Evolutionary conservation across 2,888 invertebrate species (phyloP).

Genomic region (Drosophila diplacantha): DNA sequence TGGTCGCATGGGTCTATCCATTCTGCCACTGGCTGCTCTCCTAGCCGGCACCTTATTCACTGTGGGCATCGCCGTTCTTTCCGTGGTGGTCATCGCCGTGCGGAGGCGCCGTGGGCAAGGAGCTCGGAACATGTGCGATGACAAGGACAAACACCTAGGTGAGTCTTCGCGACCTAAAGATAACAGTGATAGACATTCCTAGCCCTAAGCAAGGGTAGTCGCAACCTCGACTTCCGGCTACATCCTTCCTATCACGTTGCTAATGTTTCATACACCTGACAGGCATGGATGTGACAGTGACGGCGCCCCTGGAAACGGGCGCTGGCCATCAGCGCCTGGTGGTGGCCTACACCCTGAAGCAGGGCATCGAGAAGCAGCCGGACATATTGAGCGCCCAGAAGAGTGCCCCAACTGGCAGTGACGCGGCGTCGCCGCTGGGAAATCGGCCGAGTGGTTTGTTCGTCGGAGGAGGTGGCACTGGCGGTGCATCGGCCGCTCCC

Average conservation of each 20-base stretch:
- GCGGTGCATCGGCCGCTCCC: slow-evolving; percentile 54
- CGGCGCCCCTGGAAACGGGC: slow-evolving; percentile 84
- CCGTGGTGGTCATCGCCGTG: slow-evolving; percentile 83
- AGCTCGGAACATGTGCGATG: slow-evolving; percentile 79
- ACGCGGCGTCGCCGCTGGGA: slow-evolving; percentile 75
- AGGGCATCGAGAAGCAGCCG: slow-evolving; percentile 84
- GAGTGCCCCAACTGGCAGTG: slow-evolving; percentile 79
- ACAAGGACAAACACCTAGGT: slow-evolving; percentile 79
- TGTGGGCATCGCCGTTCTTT: slow-evolving; percentile 81
- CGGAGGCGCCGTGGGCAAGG: slow-evolving; percentile 81
- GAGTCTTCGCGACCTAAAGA: slow-evolving; percentile 33
- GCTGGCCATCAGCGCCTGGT: slow-evolving; percentile 91
- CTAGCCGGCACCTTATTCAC: slow-evolving; percentile 83
- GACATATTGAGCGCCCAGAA: slow-evolving; percentile 89
- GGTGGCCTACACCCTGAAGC: slow-evolving; percentile 90
- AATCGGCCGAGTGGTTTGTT: slow-evolving; percentile 76
- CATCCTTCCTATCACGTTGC: not conserved
- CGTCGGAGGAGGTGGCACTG: slow-evolving; percentile 55
- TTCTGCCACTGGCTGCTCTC: slow-evolving; percentile 85
- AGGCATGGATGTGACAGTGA: slow-evolving; percentile 79
- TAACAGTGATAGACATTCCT: slow-evolving; percentile 1
- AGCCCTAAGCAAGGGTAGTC: slow-evolving; percentile 5
- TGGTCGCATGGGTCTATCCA: slow-evolving; percentile 83
- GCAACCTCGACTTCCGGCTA: not conserved
- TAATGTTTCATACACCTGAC: slow-evolving; percentile 22